Base-by-base conservation (phyloP, 30 jellyfish, hydroid and myxozoan genomes). In the Rhopilema esculentum region DNA sequence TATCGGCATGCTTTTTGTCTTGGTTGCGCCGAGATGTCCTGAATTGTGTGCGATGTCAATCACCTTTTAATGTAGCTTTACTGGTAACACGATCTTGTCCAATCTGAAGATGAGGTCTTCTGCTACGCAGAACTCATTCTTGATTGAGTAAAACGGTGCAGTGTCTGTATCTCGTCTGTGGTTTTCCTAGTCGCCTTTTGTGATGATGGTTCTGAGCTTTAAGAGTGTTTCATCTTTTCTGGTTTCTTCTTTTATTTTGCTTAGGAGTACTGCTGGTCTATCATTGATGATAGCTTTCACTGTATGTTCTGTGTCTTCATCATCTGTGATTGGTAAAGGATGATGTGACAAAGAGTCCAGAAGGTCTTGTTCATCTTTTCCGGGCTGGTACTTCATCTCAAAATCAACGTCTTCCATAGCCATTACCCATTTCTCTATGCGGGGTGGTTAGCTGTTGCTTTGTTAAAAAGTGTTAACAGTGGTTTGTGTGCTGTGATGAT, bases 381-480 rank as follows among this genome's bases (percentile, higher is more conserved):
- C 61, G 80, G 80, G 61, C 0, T 69, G 53, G 28, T 69, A 69
- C 61, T 23, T 29, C 67, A 69, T 23, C 28, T 69, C 80, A 29
- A 23, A 69, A 66, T 69, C 53, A 29, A 69, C 80, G 61, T 69
- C 80, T 69, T 0, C 52, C 80, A 69, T 69, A 52, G 8, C 80
- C 80, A 69, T 69, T 52, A 12, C 80, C 80, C 80, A 69, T 69
- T 29, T 69, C 16, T 69, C 80, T 8, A 69, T 69, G 12, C 80
- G 49, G 24, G 80, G 80, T 29, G 53, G 49, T 69, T 69, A 32
- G 61, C 49, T 69, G 80, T 69, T 19, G 64, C 80, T 29, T 52
- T 63, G 73, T 63, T 63, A 63, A 63, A 63, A 30, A 63, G 73
- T 27, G 73, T 63, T 7, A 63, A 30, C 25, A 63, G 20, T 63